phyloP scores from a whole-genome alignment of 30 jellyfish, hydroid and myxozoan species.

The Turritopsis rubra region DNA sequence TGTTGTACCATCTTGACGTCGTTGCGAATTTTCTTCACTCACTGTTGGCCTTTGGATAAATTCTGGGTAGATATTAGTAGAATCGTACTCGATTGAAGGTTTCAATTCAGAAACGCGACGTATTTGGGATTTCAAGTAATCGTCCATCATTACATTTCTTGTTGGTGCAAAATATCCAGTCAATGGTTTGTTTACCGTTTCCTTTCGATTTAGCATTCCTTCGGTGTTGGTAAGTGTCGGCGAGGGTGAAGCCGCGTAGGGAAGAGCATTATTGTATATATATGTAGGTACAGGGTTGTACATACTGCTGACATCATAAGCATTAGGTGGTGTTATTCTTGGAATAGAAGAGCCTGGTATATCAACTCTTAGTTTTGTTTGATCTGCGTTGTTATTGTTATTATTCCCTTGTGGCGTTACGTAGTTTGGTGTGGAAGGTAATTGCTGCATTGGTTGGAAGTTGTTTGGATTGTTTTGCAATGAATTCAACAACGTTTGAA shows the following conservation, averaged over 20 bases:
- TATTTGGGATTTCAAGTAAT: neutral
- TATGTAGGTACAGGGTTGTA: neutral
- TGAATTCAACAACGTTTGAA: neutral
- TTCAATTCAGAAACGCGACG: neutral
- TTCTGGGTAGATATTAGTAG: neutral
- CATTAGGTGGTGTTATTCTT: neutral
- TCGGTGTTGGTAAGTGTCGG: neutral
- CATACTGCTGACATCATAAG: neutral
- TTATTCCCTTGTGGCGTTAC: neutral
- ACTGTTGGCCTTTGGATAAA: neutral
- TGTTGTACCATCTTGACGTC: constrained; percentile 16
- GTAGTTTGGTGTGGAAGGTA: neutral
- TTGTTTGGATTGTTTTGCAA: neutral
- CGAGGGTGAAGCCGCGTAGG: neutral
- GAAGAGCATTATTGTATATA: neutral
- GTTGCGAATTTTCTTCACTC: neutral
- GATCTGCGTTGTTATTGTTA: neutral
- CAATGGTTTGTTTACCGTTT: neutral
- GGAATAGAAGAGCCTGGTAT: neutral
- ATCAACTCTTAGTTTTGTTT: neutral
- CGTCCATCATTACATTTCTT: neutral
- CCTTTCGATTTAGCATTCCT: neutral
- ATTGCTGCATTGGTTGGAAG: neutral
- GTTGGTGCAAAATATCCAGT: neutral
- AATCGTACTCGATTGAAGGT: neutral